Evolutionary conservation across 2,113 vertebrate genomes (phyloP), one percentile per base, ranked within the genome.

Genomic region (Bubo scandiacus): DNA sequence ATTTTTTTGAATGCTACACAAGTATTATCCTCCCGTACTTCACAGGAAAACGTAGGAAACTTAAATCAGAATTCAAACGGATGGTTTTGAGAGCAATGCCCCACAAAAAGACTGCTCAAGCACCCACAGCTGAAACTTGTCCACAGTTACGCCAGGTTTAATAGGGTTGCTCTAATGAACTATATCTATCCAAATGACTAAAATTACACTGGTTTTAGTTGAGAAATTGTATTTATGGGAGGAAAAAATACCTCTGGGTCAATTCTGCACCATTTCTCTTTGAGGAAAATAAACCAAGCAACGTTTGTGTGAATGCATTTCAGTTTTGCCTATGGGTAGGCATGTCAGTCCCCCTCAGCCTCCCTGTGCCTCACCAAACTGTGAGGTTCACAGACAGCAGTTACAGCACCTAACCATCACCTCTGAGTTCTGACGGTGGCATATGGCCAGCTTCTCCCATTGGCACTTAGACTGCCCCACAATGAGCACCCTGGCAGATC

Each of bases 351-450:
- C 43, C 32, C 49, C 81, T 54, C 75, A 40, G 38, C 49, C 32
- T 54, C 40, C 14, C 29, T 18, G 3, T 7, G 57, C 55, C 67
- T 42, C 55, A 14, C 6, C 47, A 22, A 54, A 0, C 0, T 8
- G 54, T 15, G 34, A 72, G 63, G 27, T 0, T 0, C 63, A 63
- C 79, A 90, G 58, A 26, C 86, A 65, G 87, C 87, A 82, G 62
- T 1, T n/a, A 51, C 80, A 42, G 62, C 13, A 4, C 45, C 66
- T 20, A 45, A 40, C 29, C 26, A 9, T 16, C 84, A 57, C 66
- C 65, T 80, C 61, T 38, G 38, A 4, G 6, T 49, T 27, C 63
- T 12, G 26, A 18, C 0, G 0, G 29, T 38, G 30, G 30, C 79
- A 59, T 9, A 18, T 2, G 4, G 58, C 6, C 78, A 62, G 40